A percentile compares a stretch with the other conserved stretches of the same genome.
phyloP scores from a whole-genome alignment of 2,888 invertebrate genomes.

The Eilema caniola region DNA sequence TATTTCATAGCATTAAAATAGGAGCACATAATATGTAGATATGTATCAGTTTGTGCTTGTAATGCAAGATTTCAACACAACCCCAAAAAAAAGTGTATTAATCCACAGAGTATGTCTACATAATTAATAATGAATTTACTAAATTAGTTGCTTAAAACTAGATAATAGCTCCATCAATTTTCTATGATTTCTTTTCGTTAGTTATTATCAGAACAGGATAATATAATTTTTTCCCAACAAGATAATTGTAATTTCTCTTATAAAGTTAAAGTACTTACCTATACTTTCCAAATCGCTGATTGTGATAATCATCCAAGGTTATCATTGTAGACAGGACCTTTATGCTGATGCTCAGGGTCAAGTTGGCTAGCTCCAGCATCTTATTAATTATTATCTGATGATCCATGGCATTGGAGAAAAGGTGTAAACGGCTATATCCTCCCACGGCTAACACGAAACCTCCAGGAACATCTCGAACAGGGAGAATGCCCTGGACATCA shows the following conservation, averaged over 20 bases:
- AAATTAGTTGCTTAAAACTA: no score
- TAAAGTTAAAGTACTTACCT: conserved; percentile 89
- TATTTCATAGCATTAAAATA: no score
- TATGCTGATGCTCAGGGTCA: conserved; percentile 93
- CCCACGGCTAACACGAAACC: conserved; percentile 97
- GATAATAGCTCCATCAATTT: no score
- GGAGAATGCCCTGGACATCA: conserved; percentile 83
- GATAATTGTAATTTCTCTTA: neutral
- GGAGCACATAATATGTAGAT: no score
- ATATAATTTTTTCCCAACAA: neutral
- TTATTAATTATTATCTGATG: conserved; percentile 95
- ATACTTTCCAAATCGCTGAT: conserved; percentile 96
- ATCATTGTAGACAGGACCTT: conserved; percentile 94
- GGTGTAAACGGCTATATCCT: conserved; percentile 96
- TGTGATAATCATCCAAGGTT: conserved; percentile 94
- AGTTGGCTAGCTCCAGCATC: conserved; percentile 93
- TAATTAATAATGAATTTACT: no score
- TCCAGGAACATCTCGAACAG: conserved; percentile 95
- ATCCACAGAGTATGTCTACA: no score
- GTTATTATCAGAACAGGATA: neutral
- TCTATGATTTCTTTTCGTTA: neutral
- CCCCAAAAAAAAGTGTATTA: no score
- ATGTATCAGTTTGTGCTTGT: no score
- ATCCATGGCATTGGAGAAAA: conserved; percentile 94
- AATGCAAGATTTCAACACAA: no score